Evolutionary conservation across 2,113 vertebrate genomes (phyloP), one percentile per base, ranked within the genome.

Genomic region (Takifugu bimaculatus): DNA sequence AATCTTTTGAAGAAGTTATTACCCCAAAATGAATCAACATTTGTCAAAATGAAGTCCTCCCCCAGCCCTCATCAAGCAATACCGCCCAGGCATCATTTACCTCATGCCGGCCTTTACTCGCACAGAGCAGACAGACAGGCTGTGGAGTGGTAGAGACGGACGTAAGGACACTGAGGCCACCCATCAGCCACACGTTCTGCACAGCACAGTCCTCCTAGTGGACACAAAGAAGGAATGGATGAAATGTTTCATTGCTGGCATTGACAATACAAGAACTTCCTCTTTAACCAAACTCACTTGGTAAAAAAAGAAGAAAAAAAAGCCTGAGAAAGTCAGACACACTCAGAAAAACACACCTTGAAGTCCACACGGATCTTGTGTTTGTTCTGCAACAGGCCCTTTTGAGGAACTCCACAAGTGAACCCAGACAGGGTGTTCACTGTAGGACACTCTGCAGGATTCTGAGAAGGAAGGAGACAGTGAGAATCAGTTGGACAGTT

Each of bases 131-230:
- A 74, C 94, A 96, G 74, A 95, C 88, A 7, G 91, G 90, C 6
- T 92, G 92, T 0, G 91, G 92, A n/a, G 70, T 93, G 72, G 89
- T 87, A 0, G 94, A 92, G 55, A 93, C 77, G 0, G 93, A 96
- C 0, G 94, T 92, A 44, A 96, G 93, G 64, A 96, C 87, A 4
- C 94, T 96, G 58, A 96, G 89, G 5, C 94, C 94, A 0, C 94
- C 94, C 94, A 96, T 94, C 43, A 95, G 84, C 94, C 94, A 96
- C 26, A 96, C 94, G 2, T 96, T 96, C 82, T 94, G 91, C 57
- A 95, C 81, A 55, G 91, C 92, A 82, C 94, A 95, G 72, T 96
- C 94, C 86, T 96, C 94, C 94, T 95, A 68, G 6, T 27, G 57
- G 66, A 26, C 20, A 13, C 0, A 63, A 43, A 39, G 50, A 39